These are phyloP conservation scores for Clarias batrachus DNA, from an alignment of 2,113 vertebrate species.

Conservation along the genomic window DNA sequence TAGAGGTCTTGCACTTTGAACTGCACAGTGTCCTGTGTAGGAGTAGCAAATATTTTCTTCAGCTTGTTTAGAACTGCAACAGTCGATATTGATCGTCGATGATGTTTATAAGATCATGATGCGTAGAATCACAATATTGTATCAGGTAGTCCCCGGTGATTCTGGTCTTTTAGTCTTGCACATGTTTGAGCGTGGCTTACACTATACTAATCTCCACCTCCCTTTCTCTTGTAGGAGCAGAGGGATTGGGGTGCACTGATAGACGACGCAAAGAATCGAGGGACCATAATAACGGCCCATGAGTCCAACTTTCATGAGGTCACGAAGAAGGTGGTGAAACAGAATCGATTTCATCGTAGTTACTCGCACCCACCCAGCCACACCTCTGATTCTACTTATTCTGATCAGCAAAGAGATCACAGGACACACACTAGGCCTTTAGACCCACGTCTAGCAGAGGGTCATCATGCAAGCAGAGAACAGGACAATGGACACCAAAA, in stretches of 20 bases:
- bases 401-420: constrained; percentile 65
- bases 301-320: constrained; percentile 68
- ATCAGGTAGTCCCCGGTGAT: too few relatives aligned
- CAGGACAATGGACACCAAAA: background rate
- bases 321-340: constrained; percentile 74
- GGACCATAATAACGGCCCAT: constrained; percentile 71
- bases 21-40: too few relatives aligned
- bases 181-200: background rate
- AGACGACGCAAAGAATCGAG: constrained; percentile 76
- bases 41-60: too few relatives aligned
- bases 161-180: too few relatives aligned
- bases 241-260: constrained; percentile 81
- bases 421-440: background rate
- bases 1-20: too few relatives aligned
- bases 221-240: constrained; percentile 69
- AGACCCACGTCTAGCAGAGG: constrained; percentile 24
- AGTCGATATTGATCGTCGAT: too few relatives aligned
- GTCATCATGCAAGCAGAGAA: background rate
- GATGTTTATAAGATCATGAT: too few relatives aligned
- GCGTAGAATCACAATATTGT: too few relatives aligned
- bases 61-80: too few relatives aligned
- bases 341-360: constrained; percentile 41
- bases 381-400: background rate
- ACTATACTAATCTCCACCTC: fast-evolving
- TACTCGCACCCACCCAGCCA: constrained; percentile 19